phyloP scores from a whole-genome alignment of 2,113 vertebrate genomes.

The Stictonetta naevosa region DNA sequence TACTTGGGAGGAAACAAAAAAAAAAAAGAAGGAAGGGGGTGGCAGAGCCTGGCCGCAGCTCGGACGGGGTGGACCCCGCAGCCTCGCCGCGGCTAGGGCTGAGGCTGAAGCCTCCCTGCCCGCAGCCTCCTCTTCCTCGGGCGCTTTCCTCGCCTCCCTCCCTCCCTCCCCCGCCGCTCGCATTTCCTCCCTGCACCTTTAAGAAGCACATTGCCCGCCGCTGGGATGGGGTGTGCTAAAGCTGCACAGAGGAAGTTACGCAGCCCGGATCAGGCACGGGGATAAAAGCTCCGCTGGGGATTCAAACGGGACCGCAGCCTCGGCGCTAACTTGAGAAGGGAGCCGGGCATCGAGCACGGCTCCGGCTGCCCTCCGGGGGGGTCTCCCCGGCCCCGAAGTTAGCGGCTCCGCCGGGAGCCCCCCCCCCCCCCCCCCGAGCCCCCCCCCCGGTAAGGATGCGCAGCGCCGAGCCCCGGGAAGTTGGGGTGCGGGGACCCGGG shows the following conservation, averaged over 20 bases:
- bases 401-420: conserved; percentile 6
- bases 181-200: conserved; percentile 84
- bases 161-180: conserved; percentile 17
- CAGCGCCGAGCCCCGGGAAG: background rate
- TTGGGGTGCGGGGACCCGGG: background rate
- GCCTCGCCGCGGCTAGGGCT: background rate
- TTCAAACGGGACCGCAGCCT: conserved; percentile 87
- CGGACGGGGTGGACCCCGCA: conserved; percentile 16
- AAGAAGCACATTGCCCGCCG: conserved; percentile 79
- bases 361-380: conserved; percentile 82
- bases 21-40: background rate
- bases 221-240: conserved; percentile 78
- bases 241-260: conserved; percentile 88
- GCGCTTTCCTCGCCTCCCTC: background rate
- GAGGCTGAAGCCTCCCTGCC: background rate
- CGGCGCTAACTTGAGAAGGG: conserved; percentile 84
- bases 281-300: conserved; percentile 92
- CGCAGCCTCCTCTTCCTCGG: conserved; percentile 35
- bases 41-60: background rate
- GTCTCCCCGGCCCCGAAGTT: conserved; percentile 36
- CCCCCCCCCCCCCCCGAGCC: background rate
- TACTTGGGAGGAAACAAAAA: background rate
- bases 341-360: conserved; percentile 79
- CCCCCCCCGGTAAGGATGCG: conserved; percentile 22
- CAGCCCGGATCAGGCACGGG: conserved; percentile 86